Percentiles rank a stretch among this genome's conserved stretches.
These are phyloP conservation scores for Nemurella pictetii DNA, from an alignment of 2,888 invertebrate genomes.

Conservation along the genomic window DNA sequence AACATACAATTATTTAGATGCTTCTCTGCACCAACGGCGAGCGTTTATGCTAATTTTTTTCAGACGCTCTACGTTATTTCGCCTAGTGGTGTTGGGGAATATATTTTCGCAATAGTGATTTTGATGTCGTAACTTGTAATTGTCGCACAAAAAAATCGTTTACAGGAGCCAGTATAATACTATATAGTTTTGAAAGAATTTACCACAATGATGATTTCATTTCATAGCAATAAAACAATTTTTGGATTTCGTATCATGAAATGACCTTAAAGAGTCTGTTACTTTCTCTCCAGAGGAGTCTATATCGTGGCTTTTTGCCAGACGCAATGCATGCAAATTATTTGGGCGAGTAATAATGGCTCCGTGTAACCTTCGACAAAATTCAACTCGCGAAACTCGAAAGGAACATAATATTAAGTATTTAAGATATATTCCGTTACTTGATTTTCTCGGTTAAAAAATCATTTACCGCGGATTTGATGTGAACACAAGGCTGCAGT, in stretches of 20 bases:
- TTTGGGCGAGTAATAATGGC: not conserved
- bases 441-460: not conserved
- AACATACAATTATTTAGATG: not conserved
- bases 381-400: not conserved
- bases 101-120: not conserved
- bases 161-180: too few species aligned
- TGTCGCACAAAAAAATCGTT: not conserved
- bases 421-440: not conserved
- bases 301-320: constrained; percentile 26
- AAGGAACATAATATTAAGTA: not conserved
- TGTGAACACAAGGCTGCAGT: not conserved
- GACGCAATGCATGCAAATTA: constrained; percentile 24
- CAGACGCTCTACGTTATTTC: too few species aligned
- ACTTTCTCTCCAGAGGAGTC: constrained; percentile 5
- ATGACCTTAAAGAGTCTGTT: not conserved
- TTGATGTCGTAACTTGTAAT: not conserved
- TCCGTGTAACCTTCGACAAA: not conserved
- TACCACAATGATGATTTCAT: not conserved
- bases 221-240: not conserved
- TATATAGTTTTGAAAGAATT: not conserved
- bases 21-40: not conserved
- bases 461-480: not conserved
- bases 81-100: too few species aligned
- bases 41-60: not conserved
- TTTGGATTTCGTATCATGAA: not conserved